These are phyloP conservation scores for Ptilodon capucinus DNA, from an alignment of 2,888 invertebrate species.

Conservation along the genomic window DNA sequence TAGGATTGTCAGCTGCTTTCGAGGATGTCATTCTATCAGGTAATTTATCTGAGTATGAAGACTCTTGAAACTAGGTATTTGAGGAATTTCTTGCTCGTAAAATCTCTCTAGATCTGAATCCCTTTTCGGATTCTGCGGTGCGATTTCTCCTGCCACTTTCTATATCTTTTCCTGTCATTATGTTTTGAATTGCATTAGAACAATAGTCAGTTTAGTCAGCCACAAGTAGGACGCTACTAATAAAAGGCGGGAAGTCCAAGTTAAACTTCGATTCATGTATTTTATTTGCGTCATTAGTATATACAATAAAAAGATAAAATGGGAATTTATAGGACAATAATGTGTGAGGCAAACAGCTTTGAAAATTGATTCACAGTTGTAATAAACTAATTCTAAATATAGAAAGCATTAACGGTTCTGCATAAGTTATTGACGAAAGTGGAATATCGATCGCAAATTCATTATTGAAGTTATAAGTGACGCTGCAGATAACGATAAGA, in stretches of 20 bases:
- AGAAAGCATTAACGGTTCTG: no score
- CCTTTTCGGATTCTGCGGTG: constrained; percentile 3
- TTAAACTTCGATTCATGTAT: neutral
- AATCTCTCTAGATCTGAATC: neutral
- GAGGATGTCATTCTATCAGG: no score
- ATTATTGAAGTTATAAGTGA: neutral
- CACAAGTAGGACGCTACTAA: constrained; percentile 12
- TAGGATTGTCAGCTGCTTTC: no score
- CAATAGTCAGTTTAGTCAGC: constrained; percentile 19
- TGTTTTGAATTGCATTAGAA: constrained; percentile 13
- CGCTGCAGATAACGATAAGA: neutral
- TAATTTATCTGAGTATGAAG: no score
- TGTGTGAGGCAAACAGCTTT: no score
- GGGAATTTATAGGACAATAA: no score
- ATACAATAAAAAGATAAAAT: neutral
- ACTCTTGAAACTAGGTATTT: no score
- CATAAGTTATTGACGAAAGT: neutral
- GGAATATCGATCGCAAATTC: neutral
- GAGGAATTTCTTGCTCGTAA: no score
- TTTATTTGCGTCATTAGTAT: neutral
- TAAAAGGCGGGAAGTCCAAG: neutral
- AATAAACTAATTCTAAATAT: no score
- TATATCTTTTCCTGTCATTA: constrained; percentile 25
- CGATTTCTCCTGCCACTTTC: constrained; percentile 15
- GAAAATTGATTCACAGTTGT: no score